Conservation (phyloP, 2,888 invertebrate species). For the Lissocephala sabroskyi region DNA sequence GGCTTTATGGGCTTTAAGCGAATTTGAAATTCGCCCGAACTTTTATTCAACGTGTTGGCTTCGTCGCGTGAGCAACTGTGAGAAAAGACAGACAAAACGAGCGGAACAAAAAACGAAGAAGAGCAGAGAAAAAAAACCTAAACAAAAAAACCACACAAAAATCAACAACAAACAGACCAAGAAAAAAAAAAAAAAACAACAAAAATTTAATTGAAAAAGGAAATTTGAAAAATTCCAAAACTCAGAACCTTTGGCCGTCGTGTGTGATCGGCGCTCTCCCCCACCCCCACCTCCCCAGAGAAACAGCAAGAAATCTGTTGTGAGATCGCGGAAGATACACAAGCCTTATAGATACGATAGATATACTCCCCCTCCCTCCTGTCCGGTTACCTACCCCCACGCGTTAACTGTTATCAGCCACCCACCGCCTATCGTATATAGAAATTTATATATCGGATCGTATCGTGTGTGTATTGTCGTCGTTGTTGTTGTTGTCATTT, state of each 20-base stretch:
- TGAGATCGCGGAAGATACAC: neutral
- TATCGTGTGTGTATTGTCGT: too few relatives aligned
- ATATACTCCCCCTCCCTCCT: too few relatives aligned
- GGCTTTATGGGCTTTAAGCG: slow-evolving; percentile 63
- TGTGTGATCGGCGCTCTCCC: too few relatives aligned
- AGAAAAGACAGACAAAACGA: slow-evolving; percentile 28
- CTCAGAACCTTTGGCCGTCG: too few relatives aligned
- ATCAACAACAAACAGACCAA: slow-evolving; percentile 19
- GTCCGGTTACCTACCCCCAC: too few relatives aligned
- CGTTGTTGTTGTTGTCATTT: neutral
- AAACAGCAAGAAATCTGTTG: slow-evolving; percentile 8
- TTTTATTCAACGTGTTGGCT: slow-evolving; percentile 62
- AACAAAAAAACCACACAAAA: slow-evolving; percentile 20
- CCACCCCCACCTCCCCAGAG: slow-evolving; percentile 1
- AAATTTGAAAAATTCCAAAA: neutral
- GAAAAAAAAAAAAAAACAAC: slow-evolving; percentile 14
- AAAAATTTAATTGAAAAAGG: slow-evolving; percentile 8
- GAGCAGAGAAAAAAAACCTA: slow-evolving; percentile 15
- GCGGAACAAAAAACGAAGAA: slow-evolving; percentile 10
- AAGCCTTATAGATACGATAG: too few relatives aligned
- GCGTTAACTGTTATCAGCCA: neutral
- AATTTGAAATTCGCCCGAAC: slow-evolving; percentile 59
- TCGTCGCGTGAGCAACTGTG: slow-evolving; percentile 60
- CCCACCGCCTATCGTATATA: neutral
- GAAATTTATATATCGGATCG: neutral